A percentile compares a stretch with the other conserved stretches of the same genome.
Conservation (phyloP, 2,113 vertebrate genomes). For the Condylura cristata region DNA sequence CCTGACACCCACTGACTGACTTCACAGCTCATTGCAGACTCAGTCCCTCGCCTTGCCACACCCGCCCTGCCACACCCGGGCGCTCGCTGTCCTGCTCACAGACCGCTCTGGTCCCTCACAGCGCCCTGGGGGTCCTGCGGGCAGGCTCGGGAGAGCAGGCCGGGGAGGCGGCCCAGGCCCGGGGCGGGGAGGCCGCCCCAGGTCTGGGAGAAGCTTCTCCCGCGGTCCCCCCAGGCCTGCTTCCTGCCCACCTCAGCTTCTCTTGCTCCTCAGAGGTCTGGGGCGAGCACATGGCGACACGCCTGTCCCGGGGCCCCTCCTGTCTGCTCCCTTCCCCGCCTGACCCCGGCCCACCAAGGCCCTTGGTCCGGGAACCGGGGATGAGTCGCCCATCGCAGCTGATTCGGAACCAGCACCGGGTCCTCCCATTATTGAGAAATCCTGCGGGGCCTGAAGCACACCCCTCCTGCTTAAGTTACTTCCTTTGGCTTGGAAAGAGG, state of each 20-base stretch:
- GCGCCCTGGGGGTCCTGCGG: background rate
- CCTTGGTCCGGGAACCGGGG: background rate
- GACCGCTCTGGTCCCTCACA: too few species aligned
- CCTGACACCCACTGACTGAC: conserved; percentile 45
- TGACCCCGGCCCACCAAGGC: background rate
- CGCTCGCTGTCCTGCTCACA: too few species aligned
- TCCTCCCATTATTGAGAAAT: conserved; percentile 64
- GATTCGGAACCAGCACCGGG: conserved; percentile 29
- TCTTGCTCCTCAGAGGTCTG: background rate
- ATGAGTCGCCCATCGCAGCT: background rate
- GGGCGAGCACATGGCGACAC: background rate
- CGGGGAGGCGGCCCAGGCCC: background rate
- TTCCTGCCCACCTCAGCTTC: background rate
- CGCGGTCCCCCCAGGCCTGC: too few species aligned
- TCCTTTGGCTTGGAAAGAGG: conserved; percentile 70
- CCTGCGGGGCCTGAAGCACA: conserved; percentile 40
- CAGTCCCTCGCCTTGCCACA: too few species aligned
- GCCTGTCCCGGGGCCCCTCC: background rate
- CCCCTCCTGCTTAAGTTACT: conserved; percentile 74
- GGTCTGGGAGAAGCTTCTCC: background rate
- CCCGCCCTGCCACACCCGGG: too few species aligned
- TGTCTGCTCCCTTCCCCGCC: background rate
- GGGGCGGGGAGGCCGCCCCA: background rate
- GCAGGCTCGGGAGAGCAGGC: background rate
- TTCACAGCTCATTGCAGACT: conserved; percentile 40